These are phyloP conservation scores for Zophobas atratus DNA, from an alignment of 1,140 invertebrate genomes.

Conservation along the genomic window DNA sequence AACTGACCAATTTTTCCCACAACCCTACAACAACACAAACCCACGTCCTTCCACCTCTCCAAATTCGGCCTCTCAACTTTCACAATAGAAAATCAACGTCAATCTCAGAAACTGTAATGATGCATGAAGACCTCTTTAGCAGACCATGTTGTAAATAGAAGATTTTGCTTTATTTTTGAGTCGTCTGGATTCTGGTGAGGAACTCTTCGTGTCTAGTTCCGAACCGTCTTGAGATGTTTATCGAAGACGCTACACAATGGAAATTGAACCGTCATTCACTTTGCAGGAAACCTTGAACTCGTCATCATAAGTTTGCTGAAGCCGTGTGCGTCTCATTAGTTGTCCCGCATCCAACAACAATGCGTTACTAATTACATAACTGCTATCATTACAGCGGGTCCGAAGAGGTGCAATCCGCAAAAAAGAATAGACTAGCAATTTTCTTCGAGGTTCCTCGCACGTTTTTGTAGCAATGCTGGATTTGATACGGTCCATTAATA, in stretches of 20 bases:
- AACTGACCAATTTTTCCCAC: too few relatives aligned
- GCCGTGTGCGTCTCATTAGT: conserved; percentile 34
- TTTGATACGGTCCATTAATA: conserved; percentile 3
- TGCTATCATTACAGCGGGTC: neutral
- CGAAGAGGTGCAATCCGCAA: conserved; percentile 23
- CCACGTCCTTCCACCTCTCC: too few relatives aligned
- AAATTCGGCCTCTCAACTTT: conserved; percentile 3
- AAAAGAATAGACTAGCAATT: neutral
- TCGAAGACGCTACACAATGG: conserved; percentile 34
- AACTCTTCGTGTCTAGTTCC: conserved; percentile 35
- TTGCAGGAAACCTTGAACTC: conserved; percentile 47
- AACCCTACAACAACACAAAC: too few relatives aligned
- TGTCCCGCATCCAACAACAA: conserved; percentile 39
- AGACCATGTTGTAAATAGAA: conserved; percentile 13
- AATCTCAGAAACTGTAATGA: conserved; percentile 1
- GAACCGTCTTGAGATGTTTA: conserved; percentile 31
- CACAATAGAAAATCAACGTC: neutral
- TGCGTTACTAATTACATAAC: conserved; percentile 49
- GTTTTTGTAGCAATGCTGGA: neutral
- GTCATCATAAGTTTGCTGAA: conserved; percentile 37
- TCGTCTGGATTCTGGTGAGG: conserved; percentile 32
- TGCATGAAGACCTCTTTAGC: conserved; percentile 7
- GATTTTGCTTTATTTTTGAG: conserved; percentile 19
- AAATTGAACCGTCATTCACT: conserved; percentile 43
- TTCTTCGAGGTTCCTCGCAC: neutral